Evolutionary conservation across 2,797 vertebrate genomes (phyloP), one percentile per base, ranked within the genome.

Genomic region (Pangasius krempfi): DNA sequence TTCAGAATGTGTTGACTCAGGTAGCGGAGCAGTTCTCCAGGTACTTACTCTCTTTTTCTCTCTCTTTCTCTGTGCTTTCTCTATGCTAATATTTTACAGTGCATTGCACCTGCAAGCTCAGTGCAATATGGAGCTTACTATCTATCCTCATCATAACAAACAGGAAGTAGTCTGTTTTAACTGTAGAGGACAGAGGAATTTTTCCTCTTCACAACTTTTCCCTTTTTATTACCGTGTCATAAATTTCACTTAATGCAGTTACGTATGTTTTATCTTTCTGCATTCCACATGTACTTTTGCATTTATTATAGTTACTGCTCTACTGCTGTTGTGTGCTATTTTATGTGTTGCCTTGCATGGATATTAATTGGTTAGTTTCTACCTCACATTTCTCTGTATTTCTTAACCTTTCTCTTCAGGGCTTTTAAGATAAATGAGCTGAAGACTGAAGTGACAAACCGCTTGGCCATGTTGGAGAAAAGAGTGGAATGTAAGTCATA

Each of bases 361-460:
- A 30, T 68, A 22, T 52, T 2, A 84, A 52, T 54, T 8, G 3
- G 40, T 47, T 50, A 0, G 8, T 50, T 40, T 44, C 22, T 25
- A 12, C 1, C 3, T 60, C 80, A 80, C 30, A 25, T 84, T 9
- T 72, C 18, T 58, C 18, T 40, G 7, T 14, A 25, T 56, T 37
- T 91, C 92, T 91, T 89, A 33, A 44, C 12, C 50, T 76, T 58
- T 80, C 37, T 83, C 40, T 76, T 64, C 92, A 99, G 98, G 92
- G 96, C 97, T 0, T 98, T 99, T 93, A 98, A 97, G 94, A 97
- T 99, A 93, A 98, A 96, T 89, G 97, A 99, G 86, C 95, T 98
- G 94, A 98, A 98, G 95, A 96, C 96, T 0, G 98, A 99, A 90
- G 96, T 99, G 92, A 95, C 96, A 4, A 97, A 97, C 91, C 96